Evolutionary conservation across 2,888 invertebrate species (phyloP), one percentile per base, ranked within the genome.

Genomic region (Pollenia angustigena): DNA sequence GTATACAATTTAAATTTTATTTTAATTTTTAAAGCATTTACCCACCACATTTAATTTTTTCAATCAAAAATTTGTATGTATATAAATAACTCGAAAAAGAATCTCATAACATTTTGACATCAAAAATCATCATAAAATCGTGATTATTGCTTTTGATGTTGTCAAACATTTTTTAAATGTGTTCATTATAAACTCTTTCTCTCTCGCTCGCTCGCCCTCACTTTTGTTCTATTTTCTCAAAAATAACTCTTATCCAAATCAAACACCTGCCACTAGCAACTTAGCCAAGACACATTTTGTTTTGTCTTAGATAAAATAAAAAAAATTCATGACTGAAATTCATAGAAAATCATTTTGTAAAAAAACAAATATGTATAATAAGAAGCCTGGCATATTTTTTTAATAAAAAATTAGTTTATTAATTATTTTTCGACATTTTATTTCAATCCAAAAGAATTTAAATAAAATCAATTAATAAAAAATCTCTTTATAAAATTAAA

Each of bases 131-230:
- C 44, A 71, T 62, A 42, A 74, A 76, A 52, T 71, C 69, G 82
- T 52, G 56, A 69, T 79, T 66, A 80, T 50, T 78, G 87, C 87
- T 87, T 87, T 87, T 64, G 78, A 84, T 87, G 87, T 87, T 87
- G 69, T 87, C 78, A 84, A 50, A 18, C 71, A 76, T 82, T 62
- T 60, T 66, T 12, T 60, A 23, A 60, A 74, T 85, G 80, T 74
- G 84, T 3, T 62, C 74, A 84, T 84, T 80, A 14, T 68, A 62
- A 62, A 72, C 68, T 50, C 62, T 79, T 68, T 62, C 14, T 50
- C 66, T 74, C 23, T 66, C 52, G 68, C 68, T 60, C 52, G 58
- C 75, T 82, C 66, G 83, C 58, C 71, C 60, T 52, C 46, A 64
- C 62, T 54, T 71, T 54, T 14, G 44, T 16, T 74, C 48, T 68